phyloP scores from a whole-genome alignment of 2,888 invertebrate genomes.

The Leptopterna dolabrata region DNA sequence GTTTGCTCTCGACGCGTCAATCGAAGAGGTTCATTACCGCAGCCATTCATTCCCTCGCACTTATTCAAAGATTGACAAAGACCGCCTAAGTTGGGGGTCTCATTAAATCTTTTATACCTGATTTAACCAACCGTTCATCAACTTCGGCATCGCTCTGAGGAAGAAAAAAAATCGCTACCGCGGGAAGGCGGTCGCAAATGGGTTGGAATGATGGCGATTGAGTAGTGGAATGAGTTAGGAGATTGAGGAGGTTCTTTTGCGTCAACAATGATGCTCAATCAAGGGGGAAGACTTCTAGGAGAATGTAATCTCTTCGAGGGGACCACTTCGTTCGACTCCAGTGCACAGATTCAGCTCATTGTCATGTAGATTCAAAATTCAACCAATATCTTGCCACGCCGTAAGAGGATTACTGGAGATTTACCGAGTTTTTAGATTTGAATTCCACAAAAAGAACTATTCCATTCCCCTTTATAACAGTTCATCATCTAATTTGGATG shows the following conservation, averaged over 20 bases:
- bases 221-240: not conserved
- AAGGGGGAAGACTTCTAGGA: too few species aligned
- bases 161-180: not conserved
- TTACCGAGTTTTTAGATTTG: too few species aligned
- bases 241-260: not conserved
- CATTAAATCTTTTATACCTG: constrained; percentile 8
- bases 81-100: not conserved
- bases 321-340: too few species aligned
- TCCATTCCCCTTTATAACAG: too few species aligned
- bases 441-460: too few species aligned
- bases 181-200: not conserved
- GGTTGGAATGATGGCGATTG: not conserved
- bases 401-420: too few species aligned
- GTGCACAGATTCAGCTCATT: too few species aligned
- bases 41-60: not conserved
- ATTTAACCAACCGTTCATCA: not conserved
- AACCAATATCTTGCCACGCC: too few species aligned
- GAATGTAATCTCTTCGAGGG: too few species aligned
- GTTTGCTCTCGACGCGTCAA: not conserved
- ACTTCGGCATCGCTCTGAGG: not conserved
- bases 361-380: too few species aligned
- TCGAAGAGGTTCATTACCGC: not conserved
- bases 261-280: not conserved
- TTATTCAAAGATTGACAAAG: not conserved
- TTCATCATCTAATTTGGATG: too few species aligned